phyloP scores from a whole-genome alignment of 1,140 invertebrate genomes.

The Agrypnia vestita region DNA sequence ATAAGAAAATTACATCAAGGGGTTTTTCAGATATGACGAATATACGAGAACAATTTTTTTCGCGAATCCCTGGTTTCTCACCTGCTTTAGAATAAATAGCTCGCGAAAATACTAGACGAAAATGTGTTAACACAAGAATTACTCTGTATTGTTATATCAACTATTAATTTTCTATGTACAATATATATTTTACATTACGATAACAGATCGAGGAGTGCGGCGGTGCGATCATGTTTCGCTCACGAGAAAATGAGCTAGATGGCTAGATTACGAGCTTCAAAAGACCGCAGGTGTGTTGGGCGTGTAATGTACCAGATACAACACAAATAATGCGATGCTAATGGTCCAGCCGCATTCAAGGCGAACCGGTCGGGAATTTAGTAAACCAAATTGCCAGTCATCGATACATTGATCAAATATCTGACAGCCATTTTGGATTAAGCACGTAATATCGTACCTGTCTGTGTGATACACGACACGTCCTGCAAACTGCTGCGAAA shows the following conservation, averaged over 20 bases:
- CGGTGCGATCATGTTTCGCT: not conserved
- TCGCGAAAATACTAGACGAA: too few relatives aligned
- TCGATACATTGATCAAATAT: not conserved
- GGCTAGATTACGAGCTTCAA: not conserved
- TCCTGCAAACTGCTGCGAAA: too few relatives aligned
- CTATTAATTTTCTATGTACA: too few relatives aligned
- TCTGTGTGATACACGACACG: not conserved
- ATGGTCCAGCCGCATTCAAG: conserved; percentile 18
- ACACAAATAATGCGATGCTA: conserved; percentile 3
- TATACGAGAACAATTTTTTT: too few relatives aligned
- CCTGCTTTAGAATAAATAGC: too few relatives aligned
- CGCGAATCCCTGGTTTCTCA: too few relatives aligned
- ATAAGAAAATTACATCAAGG: too few relatives aligned
- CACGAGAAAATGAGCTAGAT: not conserved
- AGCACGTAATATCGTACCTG: not conserved
- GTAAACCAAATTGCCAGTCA: conserved; percentile 17
- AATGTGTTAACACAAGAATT: too few relatives aligned
- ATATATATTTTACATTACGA: not conserved
- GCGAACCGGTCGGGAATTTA: conserved; percentile 16
- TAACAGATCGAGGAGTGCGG: not conserved
- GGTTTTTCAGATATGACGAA: too few relatives aligned
- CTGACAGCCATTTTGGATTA: not conserved
- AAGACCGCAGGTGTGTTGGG: conserved; percentile 15
- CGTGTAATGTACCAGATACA: not conserved
- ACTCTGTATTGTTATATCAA: too few relatives aligned